Conservation (phyloP, 2,797 vertebrate species). For the Microctenopoma steveboyesi region DNA sequence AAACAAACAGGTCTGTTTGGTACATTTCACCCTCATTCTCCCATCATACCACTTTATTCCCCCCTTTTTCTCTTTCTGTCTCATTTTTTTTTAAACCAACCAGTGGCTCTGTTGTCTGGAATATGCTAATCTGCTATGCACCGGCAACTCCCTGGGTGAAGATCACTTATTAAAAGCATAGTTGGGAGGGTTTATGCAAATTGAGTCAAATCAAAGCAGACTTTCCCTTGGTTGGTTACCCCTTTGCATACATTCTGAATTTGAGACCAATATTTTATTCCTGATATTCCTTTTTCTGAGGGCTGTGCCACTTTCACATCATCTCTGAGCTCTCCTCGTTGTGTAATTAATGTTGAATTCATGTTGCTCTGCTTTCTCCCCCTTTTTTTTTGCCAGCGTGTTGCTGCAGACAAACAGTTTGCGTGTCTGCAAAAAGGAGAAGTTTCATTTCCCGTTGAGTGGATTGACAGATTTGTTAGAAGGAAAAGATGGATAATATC, state of each 20-base stretch:
- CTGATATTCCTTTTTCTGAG: slow-evolving; percentile 49
- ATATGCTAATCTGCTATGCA: slow-evolving; percentile 81
- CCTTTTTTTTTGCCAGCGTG: slow-evolving; percentile 8
- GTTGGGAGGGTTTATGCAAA: slow-evolving; percentile 85
- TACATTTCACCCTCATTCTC: slow-evolving; percentile 31
- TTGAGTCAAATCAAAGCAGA: slow-evolving; percentile 80
- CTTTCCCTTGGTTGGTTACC: slow-evolving; percentile 76
- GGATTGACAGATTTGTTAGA: slow-evolving; percentile 83
- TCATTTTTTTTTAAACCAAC: slow-evolving; percentile 55
- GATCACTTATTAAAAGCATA: slow-evolving; percentile 85
- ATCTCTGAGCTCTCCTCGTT: slow-evolving; percentile 37
- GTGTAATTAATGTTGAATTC: slow-evolving; percentile 60
- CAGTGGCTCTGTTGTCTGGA: slow-evolving; percentile 79
- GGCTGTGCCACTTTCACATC: slow-evolving; percentile 52
- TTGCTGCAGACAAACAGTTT: slow-evolving; percentile 66
- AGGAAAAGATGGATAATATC: slow-evolving; percentile 84
- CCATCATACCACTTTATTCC: slow-evolving; percentile 48
- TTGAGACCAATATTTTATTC: slow-evolving; percentile 68
- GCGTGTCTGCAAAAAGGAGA: slow-evolving; percentile 66
- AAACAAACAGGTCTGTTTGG: slow-evolving; percentile 76
- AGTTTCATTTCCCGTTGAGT: slow-evolving; percentile 81
- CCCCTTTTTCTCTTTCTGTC: slow-evolving; percentile 11
- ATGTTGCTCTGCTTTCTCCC: slow-evolving; percentile 45
- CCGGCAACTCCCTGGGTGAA: slow-evolving; percentile 82
- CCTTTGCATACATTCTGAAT: slow-evolving; percentile 73